Percentiles rank a stretch among this genome's conserved stretches.
phyloP scores from a whole-genome alignment of 2,797 vertebrate genomes.

The Anas flavirostris region DNA sequence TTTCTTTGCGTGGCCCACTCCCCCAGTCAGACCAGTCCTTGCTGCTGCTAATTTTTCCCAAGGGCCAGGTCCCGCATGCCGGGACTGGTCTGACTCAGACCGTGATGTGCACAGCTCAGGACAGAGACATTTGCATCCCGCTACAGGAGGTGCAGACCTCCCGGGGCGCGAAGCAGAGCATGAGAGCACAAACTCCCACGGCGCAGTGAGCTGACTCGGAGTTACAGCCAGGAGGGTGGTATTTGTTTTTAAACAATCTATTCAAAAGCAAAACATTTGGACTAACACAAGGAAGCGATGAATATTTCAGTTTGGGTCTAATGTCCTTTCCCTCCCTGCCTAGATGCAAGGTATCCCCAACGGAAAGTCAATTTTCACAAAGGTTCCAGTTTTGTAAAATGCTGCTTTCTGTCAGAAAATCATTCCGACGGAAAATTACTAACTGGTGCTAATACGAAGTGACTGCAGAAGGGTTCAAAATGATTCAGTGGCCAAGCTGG shows the following conservation, averaged over 20 bases:
- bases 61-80: not conserved
- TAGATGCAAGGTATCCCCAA: not conserved
- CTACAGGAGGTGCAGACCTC: not conserved
- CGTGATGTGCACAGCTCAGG: not conserved
- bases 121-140: not conserved
- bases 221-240: not conserved
- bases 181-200: not conserved
- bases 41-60: not conserved
- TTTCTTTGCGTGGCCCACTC: not conserved
- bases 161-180: not conserved
- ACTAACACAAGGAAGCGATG: not conserved
- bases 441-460: conserved; percentile 31
- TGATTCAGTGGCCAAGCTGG: conserved; percentile 68
- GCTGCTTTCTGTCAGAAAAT: conserved; percentile 52
- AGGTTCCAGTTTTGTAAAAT: not conserved
- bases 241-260: not conserved
- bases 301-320: not conserved
- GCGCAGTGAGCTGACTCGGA: not conserved
- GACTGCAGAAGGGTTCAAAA: conserved; percentile 13
- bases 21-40: not conserved
- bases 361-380: not conserved
- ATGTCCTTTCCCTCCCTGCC: not conserved
- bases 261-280: not conserved
- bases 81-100: not conserved
- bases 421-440: conserved; percentile 62